Evolutionary conservation across 2,113 vertebrate genomes (phyloP).

Genomic region (Oryzias melastigma): DNA sequence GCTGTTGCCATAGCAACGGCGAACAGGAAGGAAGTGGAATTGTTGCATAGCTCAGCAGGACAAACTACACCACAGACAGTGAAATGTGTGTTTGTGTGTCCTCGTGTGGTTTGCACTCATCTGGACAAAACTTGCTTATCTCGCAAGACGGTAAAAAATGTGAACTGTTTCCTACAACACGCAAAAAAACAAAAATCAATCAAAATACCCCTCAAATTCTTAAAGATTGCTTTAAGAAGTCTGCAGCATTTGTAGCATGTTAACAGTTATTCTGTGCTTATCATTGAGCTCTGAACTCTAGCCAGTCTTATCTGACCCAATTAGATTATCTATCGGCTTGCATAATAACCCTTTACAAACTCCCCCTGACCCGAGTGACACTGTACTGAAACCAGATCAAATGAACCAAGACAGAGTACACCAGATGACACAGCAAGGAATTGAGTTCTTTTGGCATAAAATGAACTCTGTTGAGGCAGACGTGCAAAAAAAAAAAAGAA

Average conservation of each 20-base stretch:
- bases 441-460: conserved; percentile 4
- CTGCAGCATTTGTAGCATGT: conserved; percentile 7
- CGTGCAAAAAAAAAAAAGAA: neutral
- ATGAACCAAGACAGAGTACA: conserved; percentile 13
- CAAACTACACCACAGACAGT: neutral
- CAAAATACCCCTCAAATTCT: too few species aligned
- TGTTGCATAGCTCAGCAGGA: conserved; percentile 68
- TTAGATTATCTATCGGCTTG: conserved; percentile 55
- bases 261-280: conserved; percentile 29
- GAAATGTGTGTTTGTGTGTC: neutral
- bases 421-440: conserved; percentile 3
- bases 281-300: conserved; percentile 43
- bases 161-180: too few species aligned
- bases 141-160: neutral
- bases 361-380: conserved; percentile 36
- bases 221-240: neutral
- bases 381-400: conserved; percentile 23
- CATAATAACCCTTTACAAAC: conserved; percentile 51
- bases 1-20: conserved; percentile 56
- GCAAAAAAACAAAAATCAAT: too few species aligned
- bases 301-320: conserved; percentile 60
- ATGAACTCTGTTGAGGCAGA: neutral
- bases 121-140: neutral
- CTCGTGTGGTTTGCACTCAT: neutral
- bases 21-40: conserved; percentile 69